These are phyloP conservation scores for Neoascia interrupta DNA, from an alignment of 2,888 invertebrate genomes.

Conservation along the genomic window DNA sequence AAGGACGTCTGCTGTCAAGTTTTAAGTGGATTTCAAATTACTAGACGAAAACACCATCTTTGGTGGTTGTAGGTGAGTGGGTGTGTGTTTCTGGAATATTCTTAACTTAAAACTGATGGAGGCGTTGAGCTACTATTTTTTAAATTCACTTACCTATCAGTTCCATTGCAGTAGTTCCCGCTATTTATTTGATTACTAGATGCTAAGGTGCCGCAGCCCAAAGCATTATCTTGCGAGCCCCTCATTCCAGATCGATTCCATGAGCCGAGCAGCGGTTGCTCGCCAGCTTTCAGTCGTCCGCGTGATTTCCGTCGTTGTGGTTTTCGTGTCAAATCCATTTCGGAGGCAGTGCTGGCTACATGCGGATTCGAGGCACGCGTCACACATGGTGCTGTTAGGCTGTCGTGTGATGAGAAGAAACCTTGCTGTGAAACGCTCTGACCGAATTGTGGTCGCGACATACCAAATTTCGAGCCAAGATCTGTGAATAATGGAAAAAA, in stretches of 20 bases:
- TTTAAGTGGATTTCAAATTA: not conserved
- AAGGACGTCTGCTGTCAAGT: not conserved
- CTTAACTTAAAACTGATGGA: not conserved
- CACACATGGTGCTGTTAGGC: conserved; percentile 85
- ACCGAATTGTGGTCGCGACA: conserved; percentile 82
- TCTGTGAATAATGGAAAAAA: conserved; percentile 79
- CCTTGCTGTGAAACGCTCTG: conserved; percentile 82
- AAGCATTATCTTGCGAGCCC: conserved; percentile 81
- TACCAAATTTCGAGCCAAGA: conserved; percentile 89
- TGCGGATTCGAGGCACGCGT: conserved; percentile 82
- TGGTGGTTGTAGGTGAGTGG: no score
- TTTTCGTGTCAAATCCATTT: conserved; percentile 86
- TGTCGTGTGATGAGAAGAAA: conserved; percentile 87
- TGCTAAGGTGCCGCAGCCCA: conserved; percentile 80
- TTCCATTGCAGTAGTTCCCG: conserved; percentile 84
- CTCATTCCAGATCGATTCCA: conserved; percentile 83
- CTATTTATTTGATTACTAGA: conserved; percentile 83
- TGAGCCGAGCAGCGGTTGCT: conserved; percentile 86
- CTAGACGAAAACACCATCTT: no score
- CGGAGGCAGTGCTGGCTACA: conserved; percentile 84
- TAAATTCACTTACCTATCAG: conserved; percentile 82
- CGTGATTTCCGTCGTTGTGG: conserved; percentile 83
- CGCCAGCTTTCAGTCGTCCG: conserved; percentile 86
- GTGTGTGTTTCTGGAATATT: not conserved
- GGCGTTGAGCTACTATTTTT: not conserved